Evolutionary conservation across 2,113 vertebrate genomes (phyloP).

Genomic region (Trogon melanurus): DNA sequence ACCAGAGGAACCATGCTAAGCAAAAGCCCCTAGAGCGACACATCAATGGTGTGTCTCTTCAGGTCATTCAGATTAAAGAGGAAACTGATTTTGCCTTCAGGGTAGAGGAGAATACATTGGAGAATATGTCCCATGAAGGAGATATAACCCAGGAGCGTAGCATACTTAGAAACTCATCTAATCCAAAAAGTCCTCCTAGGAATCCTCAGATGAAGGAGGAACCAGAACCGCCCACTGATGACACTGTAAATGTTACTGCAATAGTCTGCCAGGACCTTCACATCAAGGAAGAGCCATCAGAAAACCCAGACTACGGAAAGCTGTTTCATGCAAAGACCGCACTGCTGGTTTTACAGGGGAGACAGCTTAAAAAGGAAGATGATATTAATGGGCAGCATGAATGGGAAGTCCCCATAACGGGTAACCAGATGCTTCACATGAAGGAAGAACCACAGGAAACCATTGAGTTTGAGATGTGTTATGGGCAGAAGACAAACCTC

Average conservation of each 20-base stretch:
- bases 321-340: background rate
- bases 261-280: background rate
- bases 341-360: background rate
- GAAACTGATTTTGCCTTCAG: background rate
- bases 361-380: background rate
- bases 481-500: background rate
- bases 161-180: background rate
- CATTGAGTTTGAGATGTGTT: background rate
- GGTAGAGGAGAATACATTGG: background rate
- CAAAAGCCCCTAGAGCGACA: background rate
- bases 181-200: background rate
- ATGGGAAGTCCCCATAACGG: background rate
- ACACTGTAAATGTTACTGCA: background rate
- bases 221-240: background rate
- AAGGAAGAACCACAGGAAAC: slow-evolving; percentile 18
- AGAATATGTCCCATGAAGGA: background rate
- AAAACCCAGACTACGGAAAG: background rate
- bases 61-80: background rate
- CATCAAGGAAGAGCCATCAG: slow-evolving; percentile 2
- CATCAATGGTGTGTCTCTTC: background rate
- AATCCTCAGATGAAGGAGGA: slow-evolving; percentile 7
- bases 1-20: slow-evolving; percentile 4
- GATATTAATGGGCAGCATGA: background rate
- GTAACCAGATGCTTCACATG: background rate
- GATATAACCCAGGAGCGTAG: background rate